phyloP scores from a whole-genome alignment of 2,113 vertebrate genomes.

The Callipepla californica region DNA sequence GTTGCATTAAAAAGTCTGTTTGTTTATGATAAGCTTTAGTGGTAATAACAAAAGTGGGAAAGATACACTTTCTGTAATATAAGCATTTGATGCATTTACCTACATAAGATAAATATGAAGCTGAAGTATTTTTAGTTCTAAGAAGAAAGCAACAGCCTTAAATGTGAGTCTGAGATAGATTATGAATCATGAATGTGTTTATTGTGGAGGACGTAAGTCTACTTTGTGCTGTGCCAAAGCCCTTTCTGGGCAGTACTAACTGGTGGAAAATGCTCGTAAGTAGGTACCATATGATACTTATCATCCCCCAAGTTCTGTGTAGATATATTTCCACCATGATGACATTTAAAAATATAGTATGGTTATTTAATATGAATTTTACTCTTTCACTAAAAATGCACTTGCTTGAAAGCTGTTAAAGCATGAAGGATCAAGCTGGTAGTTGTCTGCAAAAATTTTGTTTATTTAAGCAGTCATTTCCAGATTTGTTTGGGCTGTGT shows the following conservation, averaged over 20 bases:
- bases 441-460: background rate
- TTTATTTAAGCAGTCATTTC: background rate
- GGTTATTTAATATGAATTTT: background rate
- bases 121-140: background rate
- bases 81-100: background rate
- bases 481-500: background rate
- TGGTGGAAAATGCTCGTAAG: background rate
- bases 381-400: background rate
- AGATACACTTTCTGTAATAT: background rate
- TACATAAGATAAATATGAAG: background rate
- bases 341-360: background rate
- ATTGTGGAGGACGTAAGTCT: background rate
- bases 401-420: background rate
- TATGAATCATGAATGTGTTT: background rate
- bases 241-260: background rate
- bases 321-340: background rate
- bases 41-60: background rate
- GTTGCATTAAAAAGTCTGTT: background rate
- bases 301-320: background rate
- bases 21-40: background rate
- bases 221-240: background rate
- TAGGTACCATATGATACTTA: background rate
- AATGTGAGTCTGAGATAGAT: background rate
- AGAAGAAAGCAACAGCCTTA: background rate
- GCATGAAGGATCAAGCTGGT: background rate